Evolutionary conservation across 2,113 vertebrate species (phyloP), one percentile per base, ranked within the genome.

Genomic region (Gyps fulvus): DNA sequence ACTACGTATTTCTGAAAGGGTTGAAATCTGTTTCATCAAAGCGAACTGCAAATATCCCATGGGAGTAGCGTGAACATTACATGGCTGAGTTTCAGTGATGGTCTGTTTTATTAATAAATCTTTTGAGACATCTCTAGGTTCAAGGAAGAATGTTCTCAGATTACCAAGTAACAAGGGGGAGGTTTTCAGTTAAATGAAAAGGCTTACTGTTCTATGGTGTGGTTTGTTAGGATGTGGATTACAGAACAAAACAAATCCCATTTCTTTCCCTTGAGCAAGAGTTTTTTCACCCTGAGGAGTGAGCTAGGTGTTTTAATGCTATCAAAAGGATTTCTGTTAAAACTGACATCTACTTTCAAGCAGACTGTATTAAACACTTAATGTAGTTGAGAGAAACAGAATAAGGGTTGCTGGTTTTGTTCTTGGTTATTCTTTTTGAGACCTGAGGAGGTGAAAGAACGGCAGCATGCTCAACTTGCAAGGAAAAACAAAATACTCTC

Each of bases 71-170:
- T 77, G 89, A 97, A 50, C 20, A n/a, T 79, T 82, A 59, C 45
- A 66, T 45, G 67, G 38, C 87, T 93, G 70, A 79, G 66, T 70
- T 67, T 91, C 81, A 91, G 87, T 27, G 81, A 49, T 94, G 77
- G 78, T 92, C 87, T 89, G 78, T 85, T 95, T 87, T 97, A 94
- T 94, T 96, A 95, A 85, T 95, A 95, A 65, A 85, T 83, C 89
- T 93, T 83, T 10, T 38, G 70, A 93, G 89, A 70, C 79, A 34
- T 93, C 66, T 93, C 34, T 83, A 77, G 70, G 73, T 77, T 89
- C 7, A 10, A 77, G 86, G 84, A 87, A 84, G 73, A 62, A 23
- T 54, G 34, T 90, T 95, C 70, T 66, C 32, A 16, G 63, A 47
- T 83, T 90, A 32, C 59, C 54, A 59, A 66, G 36, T 54, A 78